A percentile compares a stretch with the other conserved stretches of the same genome.
Conservation (phyloP, 2,113 vertebrate species). For the Steatornis caripensis region DNA sequence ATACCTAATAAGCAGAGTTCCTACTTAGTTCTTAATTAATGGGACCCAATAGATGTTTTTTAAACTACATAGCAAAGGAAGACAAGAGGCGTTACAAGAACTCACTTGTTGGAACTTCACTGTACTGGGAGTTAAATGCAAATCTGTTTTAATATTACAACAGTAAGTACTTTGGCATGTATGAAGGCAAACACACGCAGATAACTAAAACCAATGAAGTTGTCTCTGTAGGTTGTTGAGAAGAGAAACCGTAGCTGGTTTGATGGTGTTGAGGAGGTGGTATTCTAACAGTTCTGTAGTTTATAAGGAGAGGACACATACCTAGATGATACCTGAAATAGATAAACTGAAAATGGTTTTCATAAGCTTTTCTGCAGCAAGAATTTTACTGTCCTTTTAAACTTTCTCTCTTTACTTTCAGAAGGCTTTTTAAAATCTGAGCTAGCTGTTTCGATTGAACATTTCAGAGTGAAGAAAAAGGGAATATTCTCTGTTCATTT, state of each 20-base stretch:
- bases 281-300: neutral
- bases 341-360: neutral
- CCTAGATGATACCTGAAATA: neutral
- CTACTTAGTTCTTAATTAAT: neutral
- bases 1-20: neutral
- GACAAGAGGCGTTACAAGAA: neutral
- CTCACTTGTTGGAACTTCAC: neutral
- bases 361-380: neutral
- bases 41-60: neutral
- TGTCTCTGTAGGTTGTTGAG: neutral
- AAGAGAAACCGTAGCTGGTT: neutral
- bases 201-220: neutral
- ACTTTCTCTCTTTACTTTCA: neutral
- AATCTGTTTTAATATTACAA: neutral
- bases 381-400: neutral
- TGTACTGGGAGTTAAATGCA: neutral
- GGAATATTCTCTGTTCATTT: neutral
- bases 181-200: neutral
- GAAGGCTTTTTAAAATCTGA: neutral
- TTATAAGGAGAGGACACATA: neutral
- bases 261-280: neutral
- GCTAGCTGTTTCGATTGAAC: neutral
- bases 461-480: neutral
- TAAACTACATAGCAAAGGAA: neutral
- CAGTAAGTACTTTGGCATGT: neutral